Evolutionary conservation across 2,888 invertebrate species (phyloP).

Genomic region (Acrobasis suavella): DNA sequence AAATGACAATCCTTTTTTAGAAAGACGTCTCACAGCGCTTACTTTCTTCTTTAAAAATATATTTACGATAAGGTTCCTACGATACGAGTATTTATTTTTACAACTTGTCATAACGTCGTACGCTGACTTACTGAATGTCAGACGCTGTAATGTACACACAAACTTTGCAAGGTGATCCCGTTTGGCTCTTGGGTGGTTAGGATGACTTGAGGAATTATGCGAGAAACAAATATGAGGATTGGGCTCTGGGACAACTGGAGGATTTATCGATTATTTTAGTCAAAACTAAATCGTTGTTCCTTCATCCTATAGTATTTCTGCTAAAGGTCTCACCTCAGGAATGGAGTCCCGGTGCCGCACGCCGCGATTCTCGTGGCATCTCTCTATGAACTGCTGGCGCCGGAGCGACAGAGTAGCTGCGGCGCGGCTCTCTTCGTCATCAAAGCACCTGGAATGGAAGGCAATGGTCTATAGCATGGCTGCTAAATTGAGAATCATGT

Average conservation of each 20-base stretch:
- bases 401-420: constrained; percentile 64
- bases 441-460: constrained; percentile 56
- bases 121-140: too few relatives aligned
- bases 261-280: too few relatives aligned
- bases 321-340: constrained; percentile 49
- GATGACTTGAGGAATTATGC: too few relatives aligned
- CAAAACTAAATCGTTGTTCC: too few relatives aligned
- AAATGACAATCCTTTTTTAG: constrained; percentile 14
- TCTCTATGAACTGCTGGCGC: constrained; percentile 73
- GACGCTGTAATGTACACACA: too few relatives aligned
- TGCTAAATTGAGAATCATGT: too few relatives aligned
- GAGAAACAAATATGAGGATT: too few relatives aligned
- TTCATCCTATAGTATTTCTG: background rate
- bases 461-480: background rate
- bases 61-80: background rate
- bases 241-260: too few relatives aligned
- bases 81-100: too few relatives aligned
- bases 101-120: too few relatives aligned
- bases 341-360: constrained; percentile 58
- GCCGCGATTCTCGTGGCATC: constrained; percentile 71
- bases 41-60: background rate
- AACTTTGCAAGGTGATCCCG: too few relatives aligned
- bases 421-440: constrained; percentile 60
- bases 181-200: too few relatives aligned
- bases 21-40: background rate